Evolutionary conservation across 2,888 invertebrate species (phyloP), one percentile per base, ranked within the genome.

Genomic region (Onthophagus sagittarius): DNA sequence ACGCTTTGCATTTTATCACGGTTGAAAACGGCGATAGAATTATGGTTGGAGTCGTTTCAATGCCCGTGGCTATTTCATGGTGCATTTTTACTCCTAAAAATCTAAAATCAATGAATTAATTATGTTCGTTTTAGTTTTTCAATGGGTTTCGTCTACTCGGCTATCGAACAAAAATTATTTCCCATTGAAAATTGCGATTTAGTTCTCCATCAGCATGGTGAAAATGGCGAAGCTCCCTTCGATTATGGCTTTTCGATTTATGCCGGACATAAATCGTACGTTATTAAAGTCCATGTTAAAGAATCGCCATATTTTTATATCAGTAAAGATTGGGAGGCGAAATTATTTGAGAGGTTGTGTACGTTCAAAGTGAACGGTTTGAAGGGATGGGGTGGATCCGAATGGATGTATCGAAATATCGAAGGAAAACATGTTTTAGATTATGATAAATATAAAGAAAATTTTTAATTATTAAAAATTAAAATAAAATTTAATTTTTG

Each of bases 11-110:
- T 83, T 92, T 90, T 81, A 88, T 91, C 71, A 88, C 88, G 76
- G 84, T 92, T 7, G 90, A 90, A 77, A 92, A 93, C 83, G 93
- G 93, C 0, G 90, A 91, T 76, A 88, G 89, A 77, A 87, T 93
- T 78, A 89, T 89, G 73, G 87, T 93, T 32, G 82, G 81, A 2
- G 86, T 88, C 70, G 88, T 93, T 32, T 92, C 90, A 23, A 89
- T 91, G 82, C 93, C 93, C 0, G 83, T 87, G 62, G 84, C 88
- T 15, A 85, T 89, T 75, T 90, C 91, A 33, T 86, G 88, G 90
- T 90, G 84, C n/a, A n/a, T 85, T 86, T 53, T 53, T 53, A 53
- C 6, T 53, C 6, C 15, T 53, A 53, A 7, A 53, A 53, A 9
- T 11, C 5, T 33, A 5, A 53, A 53, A 11, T 71, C 1, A n/a